phyloP scores from a whole-genome alignment of 2,888 invertebrate genomes.

The Nudaria mundana region DNA sequence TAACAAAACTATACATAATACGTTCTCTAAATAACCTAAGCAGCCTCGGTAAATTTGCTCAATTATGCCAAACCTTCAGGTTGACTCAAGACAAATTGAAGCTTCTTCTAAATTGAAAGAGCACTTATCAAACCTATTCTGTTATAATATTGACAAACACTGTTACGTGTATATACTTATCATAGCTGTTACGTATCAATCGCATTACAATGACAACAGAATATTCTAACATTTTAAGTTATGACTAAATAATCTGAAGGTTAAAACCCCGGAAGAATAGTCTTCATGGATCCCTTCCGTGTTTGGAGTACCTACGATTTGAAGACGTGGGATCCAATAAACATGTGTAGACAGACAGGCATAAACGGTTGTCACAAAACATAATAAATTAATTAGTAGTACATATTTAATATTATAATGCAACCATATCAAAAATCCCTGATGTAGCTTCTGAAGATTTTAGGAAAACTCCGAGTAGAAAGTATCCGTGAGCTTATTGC shows the following conservation, averaged over 20 bases:
- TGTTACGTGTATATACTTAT: too few relatives aligned
- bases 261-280: constrained; percentile 48
- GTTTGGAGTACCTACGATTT: constrained; percentile 20
- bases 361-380: constrained; percentile 6
- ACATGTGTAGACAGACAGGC: constrained; percentile 1
- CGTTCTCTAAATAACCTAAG: too few relatives aligned
- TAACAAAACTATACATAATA: too few relatives aligned
- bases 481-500: constrained; percentile 17
- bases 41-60: too few relatives aligned
- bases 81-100: neutral
- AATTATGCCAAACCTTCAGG: too few relatives aligned
- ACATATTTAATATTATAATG: neutral
- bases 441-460: too few relatives aligned
- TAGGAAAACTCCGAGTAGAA: constrained; percentile 25
- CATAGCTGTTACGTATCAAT: constrained; percentile 19
- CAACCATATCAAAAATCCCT: too few relatives aligned
- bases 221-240: constrained; percentile 28
- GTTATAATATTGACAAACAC: constrained; percentile 6
- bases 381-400: constrained; percentile 3
- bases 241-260: constrained; percentile 39
- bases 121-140: neutral
- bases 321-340: constrained; percentile 25
- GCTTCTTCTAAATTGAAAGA: neutral
- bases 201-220: constrained; percentile 27
- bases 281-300: constrained; percentile 33